Percentiles rank a stretch among this genome's conserved stretches.
phyloP scores from a whole-genome alignment of 2,113 vertebrate species.

The Psettodes erumei region DNA sequence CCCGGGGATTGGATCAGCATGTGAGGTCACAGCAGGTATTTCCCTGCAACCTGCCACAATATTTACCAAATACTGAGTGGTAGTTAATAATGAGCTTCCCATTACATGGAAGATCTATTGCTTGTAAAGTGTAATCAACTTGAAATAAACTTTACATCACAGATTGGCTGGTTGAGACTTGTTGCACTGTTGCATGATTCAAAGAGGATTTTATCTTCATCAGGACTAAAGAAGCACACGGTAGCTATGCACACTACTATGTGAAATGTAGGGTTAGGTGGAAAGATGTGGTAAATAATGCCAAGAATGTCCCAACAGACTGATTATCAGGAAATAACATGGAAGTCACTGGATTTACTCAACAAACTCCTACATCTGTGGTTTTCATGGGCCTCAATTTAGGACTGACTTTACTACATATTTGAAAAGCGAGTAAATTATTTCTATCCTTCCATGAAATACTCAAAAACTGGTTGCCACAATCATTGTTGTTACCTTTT shows the following conservation, averaged over 20 bases:
- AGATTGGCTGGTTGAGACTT: neutral
- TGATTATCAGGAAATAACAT: neutral
- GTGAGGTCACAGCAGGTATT: slow-evolving; percentile 55
- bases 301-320: neutral
- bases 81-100: slow-evolving; percentile 21
- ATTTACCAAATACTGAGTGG: slow-evolving; percentile 19
- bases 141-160: neutral
- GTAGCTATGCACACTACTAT: neutral
- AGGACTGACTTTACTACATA: neutral
- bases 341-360: neutral
- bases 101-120: slow-evolving; percentile 15
- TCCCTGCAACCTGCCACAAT: slow-evolving; percentile 47
- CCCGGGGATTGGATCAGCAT: slow-evolving; percentile 18
- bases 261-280: neutral
- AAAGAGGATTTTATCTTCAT: neutral
- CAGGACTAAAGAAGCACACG: neutral
- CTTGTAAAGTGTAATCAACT: slow-evolving; percentile 18
- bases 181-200: too few relatives aligned
- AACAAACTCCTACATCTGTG: neutral
- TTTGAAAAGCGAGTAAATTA: neutral
- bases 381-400: neutral
- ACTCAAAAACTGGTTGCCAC: neutral
- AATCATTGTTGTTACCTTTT: neutral
- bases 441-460: neutral
- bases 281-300: neutral